These are phyloP conservation scores for Halictus rubicundus DNA, from an alignment of 1,140 invertebrate species.

Conservation along the genomic window DNA sequence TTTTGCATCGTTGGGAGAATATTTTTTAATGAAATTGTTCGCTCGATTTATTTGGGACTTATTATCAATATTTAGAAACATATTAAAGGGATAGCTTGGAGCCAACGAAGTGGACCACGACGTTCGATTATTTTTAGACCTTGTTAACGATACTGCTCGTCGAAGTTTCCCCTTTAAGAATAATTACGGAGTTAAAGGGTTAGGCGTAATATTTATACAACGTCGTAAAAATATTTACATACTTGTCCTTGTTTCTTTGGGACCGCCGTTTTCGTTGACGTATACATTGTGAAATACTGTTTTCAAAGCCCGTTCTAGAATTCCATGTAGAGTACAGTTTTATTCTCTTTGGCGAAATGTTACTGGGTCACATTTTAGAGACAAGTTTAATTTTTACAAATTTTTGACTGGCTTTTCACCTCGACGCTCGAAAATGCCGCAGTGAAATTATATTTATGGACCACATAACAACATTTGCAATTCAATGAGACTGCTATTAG, in stretches of 20 bases:
- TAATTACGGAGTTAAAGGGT: conserved; percentile 38
- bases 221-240: conserved; percentile 33
- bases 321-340: neutral
- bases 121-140: conserved; percentile 33
- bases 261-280: neutral
- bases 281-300: conserved; percentile 1
- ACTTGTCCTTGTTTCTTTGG: conserved; percentile 18
- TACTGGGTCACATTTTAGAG: neutral
- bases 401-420: too few species aligned
- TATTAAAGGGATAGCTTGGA: neutral
- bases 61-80: neutral
- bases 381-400: neutral
- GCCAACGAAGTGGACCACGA: neutral
- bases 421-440: too few species aligned
- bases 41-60: neutral
- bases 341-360: neutral
- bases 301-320: conserved; percentile 1
- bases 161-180: conserved; percentile 36
- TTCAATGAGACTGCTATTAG: too few species aligned
- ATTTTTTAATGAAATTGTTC: neutral
- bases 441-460: too few species aligned
- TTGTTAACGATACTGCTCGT: neutral
- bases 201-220: conserved; percentile 26
- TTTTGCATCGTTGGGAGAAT: neutral
- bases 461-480: too few species aligned